phyloP scores from a whole-genome alignment of 37 sponge, comb jelly and placozoan genomes.

The Tethya wilhelma region DNA sequence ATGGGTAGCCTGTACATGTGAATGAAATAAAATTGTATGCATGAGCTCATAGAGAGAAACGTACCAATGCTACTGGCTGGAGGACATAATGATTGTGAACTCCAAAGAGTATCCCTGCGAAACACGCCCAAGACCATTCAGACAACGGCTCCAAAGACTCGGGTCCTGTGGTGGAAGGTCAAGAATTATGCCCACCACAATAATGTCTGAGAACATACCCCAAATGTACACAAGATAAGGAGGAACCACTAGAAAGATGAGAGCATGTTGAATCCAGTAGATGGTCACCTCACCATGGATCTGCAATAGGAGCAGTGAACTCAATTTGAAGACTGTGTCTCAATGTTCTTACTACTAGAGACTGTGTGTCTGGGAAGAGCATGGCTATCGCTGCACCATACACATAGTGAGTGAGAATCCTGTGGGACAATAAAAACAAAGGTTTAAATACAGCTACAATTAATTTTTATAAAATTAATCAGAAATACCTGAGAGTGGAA shows the following conservation, averaged over 20 bases:
- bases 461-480: neutral
- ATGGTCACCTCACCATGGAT: slow-evolving; percentile 60
- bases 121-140: slow-evolving; percentile 81
- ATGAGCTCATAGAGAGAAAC: neutral
- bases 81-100: slow-evolving; percentile 84
- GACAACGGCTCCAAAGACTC: slow-evolving; percentile 71
- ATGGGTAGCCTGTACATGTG: slow-evolving; percentile 57
- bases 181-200: neutral
- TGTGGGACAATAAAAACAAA: neutral
- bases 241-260: slow-evolving; percentile 85
- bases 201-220: slow-evolving; percentile 57
- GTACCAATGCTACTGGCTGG: slow-evolving; percentile 76
- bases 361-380: slow-evolving; percentile 70
- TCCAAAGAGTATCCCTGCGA: slow-evolving; percentile 82
- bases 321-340: neutral
- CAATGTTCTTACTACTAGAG: slow-evolving; percentile 37
- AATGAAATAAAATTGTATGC: neutral
- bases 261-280: slow-evolving; percentile 87
- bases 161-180: slow-evolving; percentile 47
- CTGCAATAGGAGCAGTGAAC: slow-evolving; percentile 14
- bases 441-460: neutral
- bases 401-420: slow-evolving; percentile 86
- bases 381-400: slow-evolving; percentile 89
- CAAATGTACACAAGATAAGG: slow-evolving; percentile 81
- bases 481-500: slow-evolving; percentile 52